Percentiles rank a stretch among this genome's conserved stretches.
These are phyloP conservation scores for Tenodera sinensis DNA, from an alignment of 2,888 invertebrate genomes.

Conservation along the genomic window DNA sequence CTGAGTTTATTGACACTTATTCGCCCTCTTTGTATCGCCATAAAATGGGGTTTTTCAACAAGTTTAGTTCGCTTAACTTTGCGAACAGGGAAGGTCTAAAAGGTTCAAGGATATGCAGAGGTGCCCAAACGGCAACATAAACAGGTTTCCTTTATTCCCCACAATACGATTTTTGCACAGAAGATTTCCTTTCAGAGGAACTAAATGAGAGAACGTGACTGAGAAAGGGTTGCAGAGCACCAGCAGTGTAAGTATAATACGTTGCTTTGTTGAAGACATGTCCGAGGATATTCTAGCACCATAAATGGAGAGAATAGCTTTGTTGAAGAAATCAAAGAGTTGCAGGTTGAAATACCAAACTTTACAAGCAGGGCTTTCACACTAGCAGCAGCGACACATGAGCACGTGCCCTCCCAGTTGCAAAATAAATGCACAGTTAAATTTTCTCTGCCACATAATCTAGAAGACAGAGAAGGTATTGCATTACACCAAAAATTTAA, in stretches of 20 bases:
- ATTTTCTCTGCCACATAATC: no score
- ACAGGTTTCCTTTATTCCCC: not conserved
- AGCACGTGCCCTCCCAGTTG: no score
- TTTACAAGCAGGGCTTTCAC: not conserved
- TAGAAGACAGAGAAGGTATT: no score
- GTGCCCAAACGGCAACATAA: not conserved
- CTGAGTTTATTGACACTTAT: not conserved
- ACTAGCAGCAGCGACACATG: no score
- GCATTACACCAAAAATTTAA: no score
- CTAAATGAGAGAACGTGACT: not conserved
- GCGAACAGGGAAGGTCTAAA: not conserved
- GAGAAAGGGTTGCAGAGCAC: not conserved
- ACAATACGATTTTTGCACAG: not conserved
- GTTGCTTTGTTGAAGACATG: not conserved
- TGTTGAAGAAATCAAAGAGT: not conserved
- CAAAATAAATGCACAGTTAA: no score
- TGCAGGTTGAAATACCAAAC: not conserved
- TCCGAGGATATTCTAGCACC: not conserved
- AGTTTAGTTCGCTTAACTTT: not conserved
- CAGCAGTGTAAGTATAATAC: not conserved
- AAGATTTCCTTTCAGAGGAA: not conserved
- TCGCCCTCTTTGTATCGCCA: not conserved
- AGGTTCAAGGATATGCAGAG: not conserved
- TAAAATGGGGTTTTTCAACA: not conserved
- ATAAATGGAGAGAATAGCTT: not conserved